Evolutionary conservation across 2,797 vertebrate species (phyloP).

Genomic region (Gorsachius magnificus): DNA sequence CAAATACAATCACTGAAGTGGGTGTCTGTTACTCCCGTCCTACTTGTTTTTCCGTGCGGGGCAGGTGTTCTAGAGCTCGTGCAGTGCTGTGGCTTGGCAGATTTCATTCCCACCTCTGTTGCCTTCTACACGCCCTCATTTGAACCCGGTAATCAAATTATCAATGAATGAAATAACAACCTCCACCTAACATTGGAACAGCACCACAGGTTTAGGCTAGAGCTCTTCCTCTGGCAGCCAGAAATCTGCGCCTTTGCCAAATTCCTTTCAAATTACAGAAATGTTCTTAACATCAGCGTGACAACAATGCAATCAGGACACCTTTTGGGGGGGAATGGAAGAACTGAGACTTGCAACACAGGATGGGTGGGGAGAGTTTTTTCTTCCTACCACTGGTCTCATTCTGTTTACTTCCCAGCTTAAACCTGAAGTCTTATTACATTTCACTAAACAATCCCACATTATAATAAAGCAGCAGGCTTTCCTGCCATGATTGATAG

Average conservation of each 20-base stretch:
- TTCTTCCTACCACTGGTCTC: slow-evolving; percentile 16
- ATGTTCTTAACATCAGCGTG: background rate
- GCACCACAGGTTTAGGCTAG: background rate
- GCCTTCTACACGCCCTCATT: background rate
- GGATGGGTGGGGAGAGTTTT: slow-evolving; percentile 40
- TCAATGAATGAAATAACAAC: background rate
- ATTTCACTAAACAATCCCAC: slow-evolving; percentile 58
- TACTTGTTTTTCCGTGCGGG: background rate
- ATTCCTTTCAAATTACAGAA: background rate
- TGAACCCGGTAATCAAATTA: background rate
- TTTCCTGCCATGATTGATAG: slow-evolving; percentile 32
- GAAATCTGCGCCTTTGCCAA: background rate
- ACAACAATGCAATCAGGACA: background rate
- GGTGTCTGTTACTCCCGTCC: background rate
- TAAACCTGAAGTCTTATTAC: slow-evolving; percentile 42
- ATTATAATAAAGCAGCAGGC: slow-evolving; percentile 7
- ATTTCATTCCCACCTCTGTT: background rate
- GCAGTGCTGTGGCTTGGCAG: background rate
- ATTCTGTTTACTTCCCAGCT: slow-evolving; percentile 43
- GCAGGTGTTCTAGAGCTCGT: background rate
- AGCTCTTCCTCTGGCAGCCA: background rate
- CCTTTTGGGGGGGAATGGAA: background rate
- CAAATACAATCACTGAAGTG: background rate
- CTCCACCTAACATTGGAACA: background rate
- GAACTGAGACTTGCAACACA: background rate